A percentile compares a stretch with the other conserved stretches of the same genome.
Evolutionary conservation across 2,797 vertebrate species (phyloP).

Genomic region (Synanceia verrucosa): DNA sequence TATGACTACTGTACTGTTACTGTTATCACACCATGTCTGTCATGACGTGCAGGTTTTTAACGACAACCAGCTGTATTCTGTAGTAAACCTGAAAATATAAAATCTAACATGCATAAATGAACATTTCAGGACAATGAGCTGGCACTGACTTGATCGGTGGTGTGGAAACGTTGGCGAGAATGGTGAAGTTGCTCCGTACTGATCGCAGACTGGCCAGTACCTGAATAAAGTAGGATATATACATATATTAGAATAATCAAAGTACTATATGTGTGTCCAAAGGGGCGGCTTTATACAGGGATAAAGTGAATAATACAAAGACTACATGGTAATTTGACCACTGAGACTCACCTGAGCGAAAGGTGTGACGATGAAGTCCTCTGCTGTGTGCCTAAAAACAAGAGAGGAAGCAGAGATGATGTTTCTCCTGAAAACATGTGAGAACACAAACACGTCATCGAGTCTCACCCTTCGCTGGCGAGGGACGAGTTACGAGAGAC

Average conservation of each 20-base stretch:
- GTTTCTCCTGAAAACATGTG: background rate
- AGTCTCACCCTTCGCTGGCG: slow-evolving; percentile 79
- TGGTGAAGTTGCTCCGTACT: slow-evolving; percentile 90
- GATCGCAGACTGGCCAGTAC: slow-evolving; percentile 91
- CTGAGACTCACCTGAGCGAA: slow-evolving; percentile 78
- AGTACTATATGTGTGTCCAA: background rate
- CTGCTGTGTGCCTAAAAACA: slow-evolving; percentile 78
- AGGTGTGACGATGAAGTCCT: slow-evolving; percentile 82
- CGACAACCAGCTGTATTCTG: background rate
- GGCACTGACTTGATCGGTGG: slow-evolving; percentile 87
- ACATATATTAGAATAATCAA: background rate
- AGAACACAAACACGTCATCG: no score
- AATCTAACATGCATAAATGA: background rate
- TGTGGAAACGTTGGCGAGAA: slow-evolving; percentile 87
- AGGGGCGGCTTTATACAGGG: background rate
- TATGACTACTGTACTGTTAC: background rate
- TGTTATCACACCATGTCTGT: background rate
- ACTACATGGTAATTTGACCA: background rate
- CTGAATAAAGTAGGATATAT: slow-evolving; percentile 63
- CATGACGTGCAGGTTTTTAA: background rate
- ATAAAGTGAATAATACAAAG: background rate
- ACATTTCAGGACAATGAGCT: background rate
- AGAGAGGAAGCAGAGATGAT: background rate
- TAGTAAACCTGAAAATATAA: background rate
- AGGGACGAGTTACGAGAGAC: slow-evolving; percentile 84